These are phyloP conservation scores for Novumbra hubbsi DNA, from an alignment of 2,797 vertebrate genomes.

Conservation along the genomic window DNA sequence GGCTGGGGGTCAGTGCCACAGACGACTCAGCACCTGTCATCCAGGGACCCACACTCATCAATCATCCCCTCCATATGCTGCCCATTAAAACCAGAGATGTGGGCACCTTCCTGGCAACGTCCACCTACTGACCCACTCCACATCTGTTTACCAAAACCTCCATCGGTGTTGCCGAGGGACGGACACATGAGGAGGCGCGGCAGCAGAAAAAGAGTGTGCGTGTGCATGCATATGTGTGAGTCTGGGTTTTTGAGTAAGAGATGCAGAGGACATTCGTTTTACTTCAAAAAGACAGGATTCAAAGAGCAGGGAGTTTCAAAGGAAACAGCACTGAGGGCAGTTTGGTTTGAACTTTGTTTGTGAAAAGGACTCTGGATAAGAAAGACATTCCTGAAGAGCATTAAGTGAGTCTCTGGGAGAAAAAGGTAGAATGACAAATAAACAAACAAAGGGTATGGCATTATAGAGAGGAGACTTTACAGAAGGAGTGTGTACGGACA, in stretches of 20 bases:
- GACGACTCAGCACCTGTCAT: slow-evolving; percentile 73
- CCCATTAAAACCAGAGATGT: slow-evolving; percentile 73
- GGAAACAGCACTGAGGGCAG: slow-evolving; percentile 69
- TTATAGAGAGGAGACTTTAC: slow-evolving; percentile 7
- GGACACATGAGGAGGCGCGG: not conserved
- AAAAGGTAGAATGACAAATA: not conserved
- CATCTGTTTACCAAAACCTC: slow-evolving; percentile 73
- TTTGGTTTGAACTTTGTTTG: slow-evolving; percentile 70
- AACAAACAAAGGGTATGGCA: slow-evolving; percentile 31
- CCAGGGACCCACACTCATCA: slow-evolving; percentile 62
- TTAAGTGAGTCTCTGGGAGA: slow-evolving; percentile 39
- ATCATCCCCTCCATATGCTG: slow-evolving; percentile 75
- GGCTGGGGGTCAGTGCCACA: slow-evolving; percentile 47
- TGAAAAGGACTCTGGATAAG: slow-evolving; percentile 51
- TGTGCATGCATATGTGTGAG: slow-evolving; percentile 16
- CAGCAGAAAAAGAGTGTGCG: slow-evolving; percentile 4
- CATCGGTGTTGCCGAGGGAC: slow-evolving; percentile 46
- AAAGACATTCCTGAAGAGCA: slow-evolving; percentile 57
- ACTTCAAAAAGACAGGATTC: slow-evolving; percentile 65
- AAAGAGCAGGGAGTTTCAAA: slow-evolving; percentile 69
- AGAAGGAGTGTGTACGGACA: slow-evolving; percentile 12
- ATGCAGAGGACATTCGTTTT: slow-evolving; percentile 65
- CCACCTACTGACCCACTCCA: slow-evolving; percentile 61
- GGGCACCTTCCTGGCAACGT: slow-evolving; percentile 54
- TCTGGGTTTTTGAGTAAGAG: slow-evolving; percentile 54